Evolutionary conservation across 1,140 invertebrate genomes (phyloP).

Genomic region (Apis florea): DNA sequence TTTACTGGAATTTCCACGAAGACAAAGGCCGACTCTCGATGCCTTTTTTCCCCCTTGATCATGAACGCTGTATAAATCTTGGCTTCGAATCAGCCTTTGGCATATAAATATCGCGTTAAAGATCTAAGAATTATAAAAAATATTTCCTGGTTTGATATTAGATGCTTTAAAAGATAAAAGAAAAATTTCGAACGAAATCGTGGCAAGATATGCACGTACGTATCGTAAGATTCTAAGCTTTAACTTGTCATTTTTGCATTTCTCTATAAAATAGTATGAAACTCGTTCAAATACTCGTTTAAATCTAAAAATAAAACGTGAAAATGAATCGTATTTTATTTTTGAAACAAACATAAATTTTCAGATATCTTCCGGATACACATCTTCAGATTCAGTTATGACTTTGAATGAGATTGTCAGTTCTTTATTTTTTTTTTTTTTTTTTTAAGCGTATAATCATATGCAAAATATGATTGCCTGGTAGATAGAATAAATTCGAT

Average conservation of each 20-base stretch:
- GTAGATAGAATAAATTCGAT: too few species aligned
- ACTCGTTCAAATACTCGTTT: background rate
- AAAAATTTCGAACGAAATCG: background rate
- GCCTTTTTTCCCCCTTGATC: slow-evolving; percentile 96
- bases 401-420: background rate
- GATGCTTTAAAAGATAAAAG: background rate
- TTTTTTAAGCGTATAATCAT: too few species aligned
- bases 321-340: slow-evolving; percentile 11
- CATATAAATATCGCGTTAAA: slow-evolving; percentile 92
- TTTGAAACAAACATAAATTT: background rate
- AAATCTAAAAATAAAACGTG: slow-evolving; percentile 18
- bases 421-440: too few species aligned
- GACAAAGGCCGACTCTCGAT: slow-evolving; percentile 90
- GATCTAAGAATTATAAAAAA: slow-evolving; percentile 80
- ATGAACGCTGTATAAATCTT: slow-evolving; percentile 96
- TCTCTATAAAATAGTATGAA: slow-evolving; percentile 14
- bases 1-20: slow-evolving; percentile 87
- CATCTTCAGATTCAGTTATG: background rate
- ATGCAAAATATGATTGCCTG: too few species aligned
- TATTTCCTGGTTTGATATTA: background rate
- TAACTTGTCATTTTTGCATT: slow-evolving; percentile 3
- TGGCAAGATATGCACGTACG: background rate
- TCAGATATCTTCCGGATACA: background rate
- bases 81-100: slow-evolving; percentile 84
- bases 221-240: background rate